Evolutionary conservation across 2,888 invertebrate genomes (phyloP).

Genomic region (Watsonalla cultraria): DNA sequence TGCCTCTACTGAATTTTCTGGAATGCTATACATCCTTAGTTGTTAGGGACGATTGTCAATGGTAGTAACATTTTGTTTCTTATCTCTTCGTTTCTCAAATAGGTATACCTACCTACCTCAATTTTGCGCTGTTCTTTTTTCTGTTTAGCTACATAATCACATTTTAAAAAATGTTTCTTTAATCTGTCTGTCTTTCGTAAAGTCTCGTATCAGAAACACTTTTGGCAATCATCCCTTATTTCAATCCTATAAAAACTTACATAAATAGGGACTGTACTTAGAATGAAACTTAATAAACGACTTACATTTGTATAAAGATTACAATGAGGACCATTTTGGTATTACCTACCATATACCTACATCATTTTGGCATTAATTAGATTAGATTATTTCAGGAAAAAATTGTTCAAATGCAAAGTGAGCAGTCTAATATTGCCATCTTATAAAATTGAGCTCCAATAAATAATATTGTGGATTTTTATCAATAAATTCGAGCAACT

Average conservation of each 20-base stretch:
- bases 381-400: too few species aligned
- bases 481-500: too few species aligned
- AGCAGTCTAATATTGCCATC: too few species aligned
- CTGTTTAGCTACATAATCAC: too few species aligned
- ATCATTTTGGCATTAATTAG: too few species aligned
- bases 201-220: background rate
- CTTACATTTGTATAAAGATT: background rate
- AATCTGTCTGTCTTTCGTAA: background rate
- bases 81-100: too few species aligned
- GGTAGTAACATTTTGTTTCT: background rate
- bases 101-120: too few species aligned
- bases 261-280: constrained; percentile 1
- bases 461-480: too few species aligned
- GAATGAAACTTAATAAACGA: constrained; percentile 4
- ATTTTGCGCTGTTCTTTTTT: too few species aligned
- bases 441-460: too few species aligned
- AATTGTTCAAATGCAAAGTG: too few species aligned
- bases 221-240: background rate
- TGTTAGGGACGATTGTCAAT: background rate
- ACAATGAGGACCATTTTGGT: background rate
- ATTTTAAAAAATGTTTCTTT: background rate
- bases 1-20: background rate
- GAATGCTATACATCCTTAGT: background rate
- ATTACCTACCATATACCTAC: background rate
- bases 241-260: background rate